Percentiles rank a stretch among this genome's conserved stretches.
Evolutionary conservation across 1,140 invertebrate species (phyloP).

Genomic region (Megathymus violae): DNA sequence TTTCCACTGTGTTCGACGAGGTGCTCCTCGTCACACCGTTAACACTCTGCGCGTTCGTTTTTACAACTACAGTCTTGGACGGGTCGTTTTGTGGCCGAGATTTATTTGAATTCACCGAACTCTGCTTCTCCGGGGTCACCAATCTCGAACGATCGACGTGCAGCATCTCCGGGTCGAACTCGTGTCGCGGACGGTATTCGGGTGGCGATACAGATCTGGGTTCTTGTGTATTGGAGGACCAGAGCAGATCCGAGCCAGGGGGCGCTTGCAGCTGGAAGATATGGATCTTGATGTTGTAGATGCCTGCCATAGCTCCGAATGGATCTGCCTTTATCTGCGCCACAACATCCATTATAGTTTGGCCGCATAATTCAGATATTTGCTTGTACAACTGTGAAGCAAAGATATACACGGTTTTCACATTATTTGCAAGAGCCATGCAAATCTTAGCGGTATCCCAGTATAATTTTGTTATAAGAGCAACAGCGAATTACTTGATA

Average conservation of each 20-base stretch:
- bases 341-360: constrained; percentile 58
- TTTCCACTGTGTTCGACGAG: constrained; percentile 26
- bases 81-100: not conserved
- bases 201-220: constrained; percentile 58
- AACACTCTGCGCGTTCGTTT: not conserved
- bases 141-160: not conserved
- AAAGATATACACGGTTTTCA: too few relatives aligned
- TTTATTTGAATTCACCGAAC: not conserved
- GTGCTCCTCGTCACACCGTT: constrained; percentile 7
- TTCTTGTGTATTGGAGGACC: constrained; percentile 58
- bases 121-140: constrained; percentile 14
- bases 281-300: constrained; percentile 72
- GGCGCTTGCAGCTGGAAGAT: constrained; percentile 54
- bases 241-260: constrained; percentile 59
- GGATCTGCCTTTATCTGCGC: constrained; percentile 69
- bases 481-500: too few relatives aligned
- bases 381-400: constrained; percentile 62
- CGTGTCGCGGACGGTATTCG: constrained; percentile 55
- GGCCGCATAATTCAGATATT: constrained; percentile 62
- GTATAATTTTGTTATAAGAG: too few relatives aligned
- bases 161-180: constrained; percentile 34
- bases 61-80: not conserved
- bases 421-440: too few relatives aligned
- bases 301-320: constrained; percentile 66
- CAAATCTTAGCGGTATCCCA: too few relatives aligned